Conservation (phyloP, 2,797 vertebrate genomes). For the Anomalospiza imberbis region DNA sequence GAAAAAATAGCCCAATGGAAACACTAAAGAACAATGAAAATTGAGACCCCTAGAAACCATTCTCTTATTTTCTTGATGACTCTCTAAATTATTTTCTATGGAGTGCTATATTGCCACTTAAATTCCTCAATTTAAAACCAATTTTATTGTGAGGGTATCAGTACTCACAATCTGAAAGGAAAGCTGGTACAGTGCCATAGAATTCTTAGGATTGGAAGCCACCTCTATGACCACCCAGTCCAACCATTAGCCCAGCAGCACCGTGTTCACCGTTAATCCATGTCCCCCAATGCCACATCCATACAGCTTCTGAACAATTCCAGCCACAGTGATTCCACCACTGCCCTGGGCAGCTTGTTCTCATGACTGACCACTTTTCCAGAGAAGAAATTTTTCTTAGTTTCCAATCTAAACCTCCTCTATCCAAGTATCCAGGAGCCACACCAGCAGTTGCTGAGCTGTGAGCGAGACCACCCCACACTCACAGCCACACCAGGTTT, state of each 20-base stretch:
- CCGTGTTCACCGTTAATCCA: fast-evolving
- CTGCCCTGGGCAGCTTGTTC: not conserved
- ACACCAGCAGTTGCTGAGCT: not conserved
- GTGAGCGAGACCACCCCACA: fast-evolving
- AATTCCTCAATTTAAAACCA: not conserved
- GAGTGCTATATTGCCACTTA: not conserved
- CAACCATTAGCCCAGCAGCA: not conserved
- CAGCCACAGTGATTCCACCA: not conserved
- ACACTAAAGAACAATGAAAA: not conserved
- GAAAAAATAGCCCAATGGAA: not conserved
- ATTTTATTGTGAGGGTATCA: not conserved
- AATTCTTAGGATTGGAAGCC: not conserved
- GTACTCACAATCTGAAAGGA: not conserved
- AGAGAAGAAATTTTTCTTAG: not conserved
- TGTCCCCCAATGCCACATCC: not conserved
- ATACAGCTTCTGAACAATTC: not conserved
- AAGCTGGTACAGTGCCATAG: not conserved
- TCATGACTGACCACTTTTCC: not conserved
- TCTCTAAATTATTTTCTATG: not conserved
- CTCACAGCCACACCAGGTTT: not conserved
- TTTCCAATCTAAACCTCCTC: not conserved
- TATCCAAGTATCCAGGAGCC: fast-evolving
- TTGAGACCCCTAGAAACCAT: not conserved
- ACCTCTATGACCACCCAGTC: not conserved
- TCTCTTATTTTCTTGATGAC: not conserved